These are phyloP conservation scores for Dryobotodes eremita DNA, from an alignment of 2,888 invertebrate genomes.

Conservation along the genomic window DNA sequence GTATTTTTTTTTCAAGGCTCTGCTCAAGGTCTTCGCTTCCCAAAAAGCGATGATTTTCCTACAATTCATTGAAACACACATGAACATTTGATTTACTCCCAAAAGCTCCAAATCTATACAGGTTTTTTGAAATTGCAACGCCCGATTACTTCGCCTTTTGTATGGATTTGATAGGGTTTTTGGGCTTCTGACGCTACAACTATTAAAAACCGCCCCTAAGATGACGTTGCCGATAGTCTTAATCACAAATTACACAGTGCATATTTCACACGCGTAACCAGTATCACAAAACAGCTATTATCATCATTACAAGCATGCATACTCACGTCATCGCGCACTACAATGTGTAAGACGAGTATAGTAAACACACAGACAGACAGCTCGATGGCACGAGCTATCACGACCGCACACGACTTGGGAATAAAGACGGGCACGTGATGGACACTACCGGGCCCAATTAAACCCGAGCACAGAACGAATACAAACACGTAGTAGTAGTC, in stretches of 20 bases:
- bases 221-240: neutral
- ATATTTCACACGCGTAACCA: neutral
- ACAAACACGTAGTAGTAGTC: slow-evolving; percentile 39
- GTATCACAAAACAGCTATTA: slow-evolving; percentile 7
- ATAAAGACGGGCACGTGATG: slow-evolving; percentile 67
- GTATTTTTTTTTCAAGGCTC: neutral
- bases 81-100: neutral
- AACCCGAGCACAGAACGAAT: slow-evolving; percentile 54
- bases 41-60: neutral
- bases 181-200: too few relatives aligned
- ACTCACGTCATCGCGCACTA: slow-evolving; percentile 55
- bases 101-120: neutral
- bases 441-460: slow-evolving; percentile 47
- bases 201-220: neutral
- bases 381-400: slow-evolving; percentile 55
- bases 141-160: neutral
- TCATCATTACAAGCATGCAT: slow-evolving; percentile 29
- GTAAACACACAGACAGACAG: slow-evolving; percentile 40
- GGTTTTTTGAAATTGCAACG: neutral
- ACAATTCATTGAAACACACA: neutral
- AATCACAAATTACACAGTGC: neutral
- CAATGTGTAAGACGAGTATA: slow-evolving; percentile 29
- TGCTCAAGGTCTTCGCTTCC: neutral
- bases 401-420: slow-evolving; percentile 58
- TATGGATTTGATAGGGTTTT: neutral